Percentiles rank a stretch among this genome's conserved stretches.
phyloP scores from a whole-genome alignment of 2,797 vertebrate species.

The Paguma larvata region DNA sequence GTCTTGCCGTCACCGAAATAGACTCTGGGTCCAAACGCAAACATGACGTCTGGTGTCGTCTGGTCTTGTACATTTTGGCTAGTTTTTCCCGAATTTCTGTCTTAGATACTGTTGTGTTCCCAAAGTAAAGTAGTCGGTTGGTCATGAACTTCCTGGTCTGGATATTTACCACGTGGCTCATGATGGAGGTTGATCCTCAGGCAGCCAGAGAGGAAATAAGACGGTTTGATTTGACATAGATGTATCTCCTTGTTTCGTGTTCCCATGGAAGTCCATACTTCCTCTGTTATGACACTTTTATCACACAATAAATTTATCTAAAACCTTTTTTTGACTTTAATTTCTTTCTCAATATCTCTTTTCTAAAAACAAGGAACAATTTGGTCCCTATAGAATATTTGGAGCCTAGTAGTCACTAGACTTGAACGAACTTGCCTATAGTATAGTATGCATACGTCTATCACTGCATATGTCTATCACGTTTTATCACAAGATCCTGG shows the following conservation, averaged over 20 bases:
- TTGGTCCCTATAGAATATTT: background rate
- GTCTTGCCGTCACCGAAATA: background rate
- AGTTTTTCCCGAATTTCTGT: background rate
- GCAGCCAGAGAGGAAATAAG: background rate
- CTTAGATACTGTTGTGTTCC: background rate
- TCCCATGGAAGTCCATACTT: background rate
- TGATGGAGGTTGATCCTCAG: background rate
- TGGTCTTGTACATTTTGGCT: background rate
- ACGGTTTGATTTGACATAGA: background rate
- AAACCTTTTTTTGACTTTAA: background rate
- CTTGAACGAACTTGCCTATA: background rate
- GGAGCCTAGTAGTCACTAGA: background rate
- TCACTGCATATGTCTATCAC: background rate
- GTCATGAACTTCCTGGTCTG: background rate
- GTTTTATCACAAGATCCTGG: background rate
- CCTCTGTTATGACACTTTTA: background rate
- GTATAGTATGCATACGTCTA: background rate
- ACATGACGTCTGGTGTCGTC: background rate
- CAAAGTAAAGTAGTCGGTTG: background rate
- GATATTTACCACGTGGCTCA: background rate
- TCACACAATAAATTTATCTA: background rate
- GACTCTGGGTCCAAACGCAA: background rate
- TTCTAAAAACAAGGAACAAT: background rate
- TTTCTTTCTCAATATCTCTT: background rate
- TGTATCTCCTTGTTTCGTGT: background rate